Conservation (phyloP, 37 sponge, comb jelly and placozoan species). For the Oscarella lobularis region DNA sequence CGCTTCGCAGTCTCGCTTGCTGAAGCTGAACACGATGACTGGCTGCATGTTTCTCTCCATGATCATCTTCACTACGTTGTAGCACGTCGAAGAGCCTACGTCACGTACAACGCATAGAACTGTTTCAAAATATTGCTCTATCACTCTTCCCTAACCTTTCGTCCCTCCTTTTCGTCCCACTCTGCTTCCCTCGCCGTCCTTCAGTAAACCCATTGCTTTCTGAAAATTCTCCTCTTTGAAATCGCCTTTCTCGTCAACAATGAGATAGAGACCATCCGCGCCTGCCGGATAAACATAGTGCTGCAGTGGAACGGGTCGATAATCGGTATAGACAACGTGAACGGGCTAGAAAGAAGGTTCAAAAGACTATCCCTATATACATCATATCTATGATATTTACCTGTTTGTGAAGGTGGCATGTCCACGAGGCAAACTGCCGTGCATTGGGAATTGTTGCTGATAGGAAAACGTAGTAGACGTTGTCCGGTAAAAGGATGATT, state of each 20-base stretch:
- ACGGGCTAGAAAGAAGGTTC: constrained; percentile 50
- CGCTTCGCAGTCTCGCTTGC: constrained; percentile 85
- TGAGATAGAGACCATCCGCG: constrained; percentile 92
- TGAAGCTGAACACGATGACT: constrained; percentile 94
- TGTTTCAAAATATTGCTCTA: not conserved
- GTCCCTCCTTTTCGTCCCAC: constrained; percentile 36
- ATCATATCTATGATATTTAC: constrained; percentile 7
- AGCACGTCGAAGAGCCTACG: constrained; percentile 25
- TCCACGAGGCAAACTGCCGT: constrained; percentile 95
- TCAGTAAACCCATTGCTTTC: constrained; percentile 80
- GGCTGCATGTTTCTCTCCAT: constrained; percentile 95
- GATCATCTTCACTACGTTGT: constrained; percentile 75
- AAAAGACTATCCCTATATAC: not conserved
- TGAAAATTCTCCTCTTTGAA: constrained; percentile 96
- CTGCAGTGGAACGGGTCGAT: constrained; percentile 88
- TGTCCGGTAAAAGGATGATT: constrained; percentile 91
- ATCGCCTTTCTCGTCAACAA: constrained; percentile 86
- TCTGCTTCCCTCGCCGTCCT: constrained; percentile 32
- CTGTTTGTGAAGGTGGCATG: constrained; percentile 84
- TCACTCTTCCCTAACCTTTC: constrained; percentile 19
- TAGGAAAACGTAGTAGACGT: constrained; percentile 95
- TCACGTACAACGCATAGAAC: not conserved
- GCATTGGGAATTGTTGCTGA: constrained; percentile 99
- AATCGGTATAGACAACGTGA: constrained; percentile 98
- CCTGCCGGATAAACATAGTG: constrained; percentile 94